Evolutionary conservation across 2,888 invertebrate species (phyloP).

Genomic region (Lobophora halterata): DNA sequence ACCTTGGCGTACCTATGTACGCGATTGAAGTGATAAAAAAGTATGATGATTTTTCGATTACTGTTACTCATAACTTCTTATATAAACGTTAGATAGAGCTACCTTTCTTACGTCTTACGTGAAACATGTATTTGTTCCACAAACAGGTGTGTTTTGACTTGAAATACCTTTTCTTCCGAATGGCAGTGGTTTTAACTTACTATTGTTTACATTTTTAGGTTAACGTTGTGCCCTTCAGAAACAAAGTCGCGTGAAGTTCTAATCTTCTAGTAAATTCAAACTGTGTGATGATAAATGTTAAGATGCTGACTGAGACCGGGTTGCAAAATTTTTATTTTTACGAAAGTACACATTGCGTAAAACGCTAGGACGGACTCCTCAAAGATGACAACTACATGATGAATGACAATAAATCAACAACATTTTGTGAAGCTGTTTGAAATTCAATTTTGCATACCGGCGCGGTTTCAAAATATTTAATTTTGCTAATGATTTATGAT

Average conservation of each 20-base stretch:
- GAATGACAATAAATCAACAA: conserved; percentile 24
- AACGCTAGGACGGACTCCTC: too few species aligned
- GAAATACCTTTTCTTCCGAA: too few species aligned
- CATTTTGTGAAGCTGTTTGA: conserved; percentile 16
- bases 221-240: neutral
- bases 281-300: conserved; percentile 37
- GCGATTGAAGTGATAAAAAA: conserved; percentile 5
- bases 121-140: too few species aligned
- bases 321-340: conserved; percentile 11
- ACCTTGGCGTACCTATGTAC: too few species aligned
- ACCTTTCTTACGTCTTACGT: too few species aligned
- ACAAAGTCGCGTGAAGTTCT: neutral
- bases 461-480: conserved; percentile 18
- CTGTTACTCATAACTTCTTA: too few species aligned
- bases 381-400: conserved; percentile 25
- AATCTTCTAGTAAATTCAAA: conserved; percentile 16
- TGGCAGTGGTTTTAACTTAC: too few species aligned
- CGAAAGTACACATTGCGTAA: conserved; percentile 10
- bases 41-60: too few species aligned
- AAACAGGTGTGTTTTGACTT: too few species aligned
- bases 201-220: neutral
- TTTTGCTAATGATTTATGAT: too few species aligned
- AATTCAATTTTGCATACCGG: conserved; percentile 4
- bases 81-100: too few species aligned
- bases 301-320: conserved; percentile 21